Base-by-base conservation (phyloP, 2,797 vertebrate genomes). In the Sebastes oblongus region DNA sequence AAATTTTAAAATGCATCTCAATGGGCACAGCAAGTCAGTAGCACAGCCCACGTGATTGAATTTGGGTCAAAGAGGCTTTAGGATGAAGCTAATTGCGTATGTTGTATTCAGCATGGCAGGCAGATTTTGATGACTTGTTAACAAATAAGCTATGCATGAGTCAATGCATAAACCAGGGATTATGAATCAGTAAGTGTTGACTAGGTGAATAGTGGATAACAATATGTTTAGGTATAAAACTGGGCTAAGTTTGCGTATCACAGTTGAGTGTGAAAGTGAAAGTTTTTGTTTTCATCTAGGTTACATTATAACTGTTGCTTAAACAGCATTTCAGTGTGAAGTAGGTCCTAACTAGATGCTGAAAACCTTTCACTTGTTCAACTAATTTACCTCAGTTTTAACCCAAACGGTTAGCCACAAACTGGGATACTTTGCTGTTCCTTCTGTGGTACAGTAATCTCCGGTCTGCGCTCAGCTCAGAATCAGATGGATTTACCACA, bases 401-500 rank as follows among this genome's bases (percentile, higher is more conserved):
- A 69, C 7, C n/a, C n/a, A 22, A 8, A 34, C 11, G 4, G 71
- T 64, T 24, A 14, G 11, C 24, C 30, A 4, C 10, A 2, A 20
- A 18, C 3, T 75, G 7, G 6, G 4, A 60, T 3, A 25, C 4
- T 50, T 59, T 39, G 14, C 58, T 30, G 20, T 16, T 39, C 22
- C 34, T 4, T n/a, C 54, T n/a, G 9, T 62, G 4, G 20, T 24
- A 25, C 46, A 58, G 4, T 5, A 5, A 24, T 24, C 42, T 30
- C 34, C 36, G 9, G 36, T 42, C 39, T 77, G 70, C 52, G 64
- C 77, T 80, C 64, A 13, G 11, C 34, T 75, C 46, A 61, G 36
- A 50, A 2, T 66, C 62, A 46, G 71, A 50, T 59, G 14, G 32
- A 80, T 72, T 66, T 77, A 80, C 62, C 22, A 25, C 72, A 81